phyloP scores from a whole-genome alignment of 2,888 invertebrate genomes.

The Polyommatus icarus region DNA sequence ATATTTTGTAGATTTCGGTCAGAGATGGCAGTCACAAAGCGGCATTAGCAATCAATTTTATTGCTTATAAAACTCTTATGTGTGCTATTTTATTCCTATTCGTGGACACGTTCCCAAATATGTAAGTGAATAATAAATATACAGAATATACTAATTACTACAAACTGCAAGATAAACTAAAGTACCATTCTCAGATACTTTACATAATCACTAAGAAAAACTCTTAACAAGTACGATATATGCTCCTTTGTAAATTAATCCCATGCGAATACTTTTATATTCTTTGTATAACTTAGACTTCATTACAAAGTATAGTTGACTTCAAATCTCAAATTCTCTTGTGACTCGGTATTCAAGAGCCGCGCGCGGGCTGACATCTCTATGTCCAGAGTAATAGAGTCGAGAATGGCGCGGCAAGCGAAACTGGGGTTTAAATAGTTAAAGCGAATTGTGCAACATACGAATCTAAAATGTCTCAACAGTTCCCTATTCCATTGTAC shows the following conservation, averaged over 20 bases:
- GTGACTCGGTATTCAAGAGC: slow-evolving; percentile 57
- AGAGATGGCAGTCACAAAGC: too few species aligned
- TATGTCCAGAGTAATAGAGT: slow-evolving; percentile 36
- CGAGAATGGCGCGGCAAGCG: slow-evolving; percentile 29
- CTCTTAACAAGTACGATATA: neutral
- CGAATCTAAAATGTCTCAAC: slow-evolving; percentile 43
- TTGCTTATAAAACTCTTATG: too few species aligned
- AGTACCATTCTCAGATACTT: neutral
- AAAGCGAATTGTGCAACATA: slow-evolving; percentile 45
- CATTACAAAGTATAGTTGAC: slow-evolving; percentile 34
- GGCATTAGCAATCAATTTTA: too few species aligned
- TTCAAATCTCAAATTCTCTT: slow-evolving; percentile 50
- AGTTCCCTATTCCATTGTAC: slow-evolving; percentile 35
- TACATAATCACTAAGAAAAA: neutral
- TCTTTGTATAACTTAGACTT: slow-evolving; percentile 35
- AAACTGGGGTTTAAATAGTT: slow-evolving; percentile 43
- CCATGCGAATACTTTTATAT: slow-evolving; percentile 24
- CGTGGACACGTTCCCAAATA: too few species aligned
- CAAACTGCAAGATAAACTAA: neutral
- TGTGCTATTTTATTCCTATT: too few species aligned
- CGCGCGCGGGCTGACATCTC: slow-evolving; percentile 35
- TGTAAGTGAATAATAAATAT: too few species aligned
- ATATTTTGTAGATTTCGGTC: too few species aligned
- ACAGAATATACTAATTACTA: too few species aligned
- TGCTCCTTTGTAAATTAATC: slow-evolving; percentile 18